Evolutionary conservation across 2,113 vertebrate genomes (phyloP), one percentile per base, ranked within the genome.

Genomic region (Rhea americana): DNA sequence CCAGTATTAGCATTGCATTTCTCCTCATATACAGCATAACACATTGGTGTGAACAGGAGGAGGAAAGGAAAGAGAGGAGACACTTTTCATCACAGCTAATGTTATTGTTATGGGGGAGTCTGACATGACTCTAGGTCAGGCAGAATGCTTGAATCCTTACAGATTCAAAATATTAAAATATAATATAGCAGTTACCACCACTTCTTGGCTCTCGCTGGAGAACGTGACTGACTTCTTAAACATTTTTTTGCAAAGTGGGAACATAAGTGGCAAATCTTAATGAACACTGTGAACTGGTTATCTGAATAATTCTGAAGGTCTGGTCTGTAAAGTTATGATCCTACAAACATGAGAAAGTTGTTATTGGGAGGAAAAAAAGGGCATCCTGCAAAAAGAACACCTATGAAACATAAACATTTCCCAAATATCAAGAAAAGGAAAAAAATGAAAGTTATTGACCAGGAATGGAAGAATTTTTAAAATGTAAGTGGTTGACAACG

Each of bases 291-390:
- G 61, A 65, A 61, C 14, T 68, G 1, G 0, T 68, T 85, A 19
- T 28, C 41, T 74, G 35, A 61, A 58, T 80, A 43, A 5, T 51
- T 6, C 9, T 45, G 19, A 62, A 62, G 9, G 25, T 35, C 16
- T 11, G 9, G 25, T 35, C 16, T 11, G 28, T 50, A 62, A 72
- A 56, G 41, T 50, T 8, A 58, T 43, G 22, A 63, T 30, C 24
- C 26, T 82, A 13, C 9, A 26, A 74, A 53, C 17, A 25, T 10
- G 70, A 14, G 8, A 41, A 43, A 65, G 18, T 48, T 55, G 9
- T 12, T 65, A 47, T 47, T 35, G 35, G 35, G 1, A 43, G 1
- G 2, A 0, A 8, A 48, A 83, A 67, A 39, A 74, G 74, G 1
- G 2, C 11, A 51, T 43, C 15, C 32, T 48, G 8, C 24, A 67